Conservation (phyloP, 37 sponge, comb jelly and placozoan species). For the Bolinopsis microptera region DNA sequence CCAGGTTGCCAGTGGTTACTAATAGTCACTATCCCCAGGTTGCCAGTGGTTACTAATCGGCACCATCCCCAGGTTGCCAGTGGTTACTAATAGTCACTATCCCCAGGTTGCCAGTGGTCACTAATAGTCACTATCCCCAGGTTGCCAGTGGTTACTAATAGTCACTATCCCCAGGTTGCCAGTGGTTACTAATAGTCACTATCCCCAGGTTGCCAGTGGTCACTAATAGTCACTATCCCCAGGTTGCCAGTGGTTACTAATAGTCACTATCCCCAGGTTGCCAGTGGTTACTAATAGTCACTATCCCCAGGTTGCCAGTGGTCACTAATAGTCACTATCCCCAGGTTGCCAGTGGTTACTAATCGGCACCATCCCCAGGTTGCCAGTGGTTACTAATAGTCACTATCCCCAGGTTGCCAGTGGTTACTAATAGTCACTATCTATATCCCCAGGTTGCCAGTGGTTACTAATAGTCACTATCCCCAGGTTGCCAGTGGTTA, state of each 20-base stretch:
- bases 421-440: neutral
- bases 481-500: constrained; percentile 77
- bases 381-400: neutral
- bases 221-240: neutral
- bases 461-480: neutral
- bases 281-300: neutral
- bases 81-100: no score
- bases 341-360: neutral
- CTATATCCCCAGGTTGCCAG: constrained; percentile 7
- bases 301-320: neutral
- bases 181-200: neutral
- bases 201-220: constrained; percentile 15
- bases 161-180: neutral
- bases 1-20: no score
- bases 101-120: no score
- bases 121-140: no score
- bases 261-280: neutral
- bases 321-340: neutral
- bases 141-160: neutral
- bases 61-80: no score
- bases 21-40: no score
- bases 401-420: neutral
- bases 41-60: no score
- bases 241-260: constrained; percentile 77
- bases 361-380: neutral